Percentiles rank a stretch among this genome's conserved stretches.
These are phyloP conservation scores for Onchidella celtica DNA, from an alignment of 2,888 invertebrate genomes.

Conservation along the genomic window DNA sequence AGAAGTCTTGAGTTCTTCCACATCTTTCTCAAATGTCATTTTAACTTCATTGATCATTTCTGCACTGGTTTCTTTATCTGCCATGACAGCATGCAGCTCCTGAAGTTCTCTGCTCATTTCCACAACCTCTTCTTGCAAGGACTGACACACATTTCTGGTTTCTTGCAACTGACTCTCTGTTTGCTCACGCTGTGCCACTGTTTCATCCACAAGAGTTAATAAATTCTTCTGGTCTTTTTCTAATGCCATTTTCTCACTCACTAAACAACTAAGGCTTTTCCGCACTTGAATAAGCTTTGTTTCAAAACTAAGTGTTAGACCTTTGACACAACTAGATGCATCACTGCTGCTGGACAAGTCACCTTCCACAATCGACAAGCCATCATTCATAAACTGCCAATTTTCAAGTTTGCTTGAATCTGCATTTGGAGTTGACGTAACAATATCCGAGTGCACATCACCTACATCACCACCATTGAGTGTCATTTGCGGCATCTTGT, in stretches of 20 bases:
- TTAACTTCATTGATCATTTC: constrained; percentile 46
- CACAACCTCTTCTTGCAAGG: constrained; percentile 49
- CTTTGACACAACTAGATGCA: background rate
- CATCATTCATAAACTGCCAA: no score
- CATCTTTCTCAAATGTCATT: constrained; percentile 40
- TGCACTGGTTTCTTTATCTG: constrained; percentile 46
- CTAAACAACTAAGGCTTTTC: constrained; percentile 27
- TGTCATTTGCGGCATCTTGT: background rate
- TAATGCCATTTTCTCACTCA: constrained; percentile 47
- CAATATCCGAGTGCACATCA: background rate
- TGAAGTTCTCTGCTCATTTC: constrained; percentile 45
- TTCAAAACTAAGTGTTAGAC: constrained; percentile 18
- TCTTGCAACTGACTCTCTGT: constrained; percentile 44
- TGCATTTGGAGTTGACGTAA: constrained; percentile 28
- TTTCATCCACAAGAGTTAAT: constrained; percentile 47
- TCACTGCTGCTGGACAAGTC: background rate
- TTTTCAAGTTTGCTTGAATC: background rate
- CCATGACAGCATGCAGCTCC: constrained; percentile 33
- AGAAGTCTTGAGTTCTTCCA: constrained; percentile 46
- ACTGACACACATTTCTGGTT: constrained; percentile 35
- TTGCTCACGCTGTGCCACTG: constrained; percentile 36
- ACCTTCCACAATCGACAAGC: background rate
- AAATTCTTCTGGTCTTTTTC: constrained; percentile 50
- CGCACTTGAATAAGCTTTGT: background rate
- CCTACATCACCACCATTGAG: constrained; percentile 18